A percentile compares a stretch with the other conserved stretches of the same genome.
These are phyloP conservation scores for Pilophorus perplexus DNA, from an alignment of 2,888 invertebrate genomes.

Conservation along the genomic window DNA sequence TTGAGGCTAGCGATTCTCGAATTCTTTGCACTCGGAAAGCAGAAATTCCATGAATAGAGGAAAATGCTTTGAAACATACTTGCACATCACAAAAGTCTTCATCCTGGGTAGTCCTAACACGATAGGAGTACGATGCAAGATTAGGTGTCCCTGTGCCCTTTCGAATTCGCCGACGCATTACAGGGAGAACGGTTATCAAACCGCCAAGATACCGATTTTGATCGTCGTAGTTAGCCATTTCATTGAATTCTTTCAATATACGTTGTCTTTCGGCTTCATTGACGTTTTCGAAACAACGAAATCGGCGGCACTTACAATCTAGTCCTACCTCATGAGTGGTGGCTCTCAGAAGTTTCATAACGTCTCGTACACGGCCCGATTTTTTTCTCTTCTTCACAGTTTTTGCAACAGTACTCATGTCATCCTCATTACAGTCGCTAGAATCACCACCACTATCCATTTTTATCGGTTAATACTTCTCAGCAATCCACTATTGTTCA, in stretches of 20 bases:
- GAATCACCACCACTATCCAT: no score
- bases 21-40: background rate
- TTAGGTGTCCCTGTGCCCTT: background rate
- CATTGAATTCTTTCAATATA: background rate
- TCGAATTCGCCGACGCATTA: background rate
- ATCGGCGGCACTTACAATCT: no score
- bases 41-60: background rate
- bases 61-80: conserved; percentile 18
- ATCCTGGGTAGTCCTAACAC: background rate
- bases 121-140: background rate
- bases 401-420: no score
- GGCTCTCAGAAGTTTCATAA: no score
- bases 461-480: no score
- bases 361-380: no score
- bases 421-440: no score
- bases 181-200: conserved; percentile 2
- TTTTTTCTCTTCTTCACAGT: no score
- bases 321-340: no score
- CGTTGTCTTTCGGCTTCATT: no score
- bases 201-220: conserved; percentile 41
- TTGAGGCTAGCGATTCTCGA: background rate
- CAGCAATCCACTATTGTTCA: no score
- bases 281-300: no score
- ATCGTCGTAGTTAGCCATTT: conserved; percentile 3
- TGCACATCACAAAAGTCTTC: background rate